Evolutionary conservation across 2,888 invertebrate species (phyloP).

Genomic region (Harpalus rufipes): DNA sequence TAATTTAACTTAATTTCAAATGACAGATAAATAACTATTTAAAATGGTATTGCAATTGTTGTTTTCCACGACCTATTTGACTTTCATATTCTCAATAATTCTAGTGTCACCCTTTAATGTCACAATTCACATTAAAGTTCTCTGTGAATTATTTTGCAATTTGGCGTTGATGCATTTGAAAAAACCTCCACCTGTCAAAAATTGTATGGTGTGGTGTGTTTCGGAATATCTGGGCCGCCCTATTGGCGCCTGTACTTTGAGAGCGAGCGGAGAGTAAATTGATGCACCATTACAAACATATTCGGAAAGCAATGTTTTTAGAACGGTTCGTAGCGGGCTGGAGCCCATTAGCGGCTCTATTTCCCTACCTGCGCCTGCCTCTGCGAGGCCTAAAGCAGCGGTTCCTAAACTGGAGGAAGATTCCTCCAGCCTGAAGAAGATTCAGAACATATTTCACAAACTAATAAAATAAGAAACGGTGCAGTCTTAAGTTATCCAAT

Average conservation of each 20-base stretch:
- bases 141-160: background rate
- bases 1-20: too few species aligned
- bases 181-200: background rate
- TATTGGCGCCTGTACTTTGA: conserved; percentile 49
- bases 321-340: conserved; percentile 39
- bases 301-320: conserved; percentile 70
- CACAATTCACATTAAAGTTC: too few species aligned
- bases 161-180: background rate
- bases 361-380: conserved; percentile 39
- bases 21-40: too few species aligned
- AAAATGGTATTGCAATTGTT: too few species aligned
- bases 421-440: background rate
- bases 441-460: background rate
- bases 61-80: too few species aligned
- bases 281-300: conserved; percentile 75
- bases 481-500: too few species aligned
- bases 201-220: conserved; percentile 19
- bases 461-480: background rate
- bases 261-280: conserved; percentile 72
- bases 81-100: too few species aligned
- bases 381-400: background rate
- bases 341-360: conserved; percentile 55
- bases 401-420: background rate
- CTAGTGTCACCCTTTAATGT: too few species aligned
- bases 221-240: conserved; percentile 35